phyloP scores from a whole-genome alignment of 53 echinoderm and acorn worm genomes.

The Actinopyga echinites region DNA sequence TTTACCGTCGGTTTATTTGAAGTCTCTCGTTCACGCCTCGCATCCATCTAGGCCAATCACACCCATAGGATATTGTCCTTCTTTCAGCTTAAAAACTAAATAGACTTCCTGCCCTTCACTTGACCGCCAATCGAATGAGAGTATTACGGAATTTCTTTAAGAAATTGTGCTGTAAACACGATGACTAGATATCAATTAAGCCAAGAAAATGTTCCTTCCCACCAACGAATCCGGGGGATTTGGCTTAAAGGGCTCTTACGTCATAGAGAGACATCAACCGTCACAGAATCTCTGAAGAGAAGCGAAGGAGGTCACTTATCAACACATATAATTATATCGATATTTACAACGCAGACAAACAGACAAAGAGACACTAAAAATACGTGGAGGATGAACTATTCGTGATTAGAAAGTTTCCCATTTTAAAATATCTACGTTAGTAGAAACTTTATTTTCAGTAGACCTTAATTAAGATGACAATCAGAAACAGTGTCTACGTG shows the following conservation, averaged over 20 bases:
- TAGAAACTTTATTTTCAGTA: no score
- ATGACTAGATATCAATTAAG: constrained; percentile 35
- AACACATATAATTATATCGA: no score
- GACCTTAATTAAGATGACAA: no score
- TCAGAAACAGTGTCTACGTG: no score
- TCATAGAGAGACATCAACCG: not conserved
- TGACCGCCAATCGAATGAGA: constrained; percentile 30
- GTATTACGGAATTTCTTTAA: constrained; percentile 21
- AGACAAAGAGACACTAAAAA: no score
- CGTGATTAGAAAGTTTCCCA: no score
- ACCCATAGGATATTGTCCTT: constrained; percentile 42
- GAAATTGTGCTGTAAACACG: constrained; percentile 15
- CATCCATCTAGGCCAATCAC: constrained; percentile 45
- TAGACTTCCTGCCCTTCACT: constrained; percentile 15
- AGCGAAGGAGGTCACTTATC: not conserved
- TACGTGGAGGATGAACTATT: no score
- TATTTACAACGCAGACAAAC: no score
- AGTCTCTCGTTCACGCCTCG: constrained; percentile 28
- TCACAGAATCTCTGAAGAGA: not conserved
- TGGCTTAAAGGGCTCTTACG: not conserved
- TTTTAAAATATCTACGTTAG: no score
- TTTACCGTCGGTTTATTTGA: constrained; percentile 32
- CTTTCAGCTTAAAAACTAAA: not conserved
- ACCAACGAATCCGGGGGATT: constrained; percentile 7
- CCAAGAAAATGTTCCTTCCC: constrained; percentile 2